These are phyloP conservation scores for Halcyon senegalensis DNA, from an alignment of 2,113 vertebrate genomes.

Conservation along the genomic window DNA sequence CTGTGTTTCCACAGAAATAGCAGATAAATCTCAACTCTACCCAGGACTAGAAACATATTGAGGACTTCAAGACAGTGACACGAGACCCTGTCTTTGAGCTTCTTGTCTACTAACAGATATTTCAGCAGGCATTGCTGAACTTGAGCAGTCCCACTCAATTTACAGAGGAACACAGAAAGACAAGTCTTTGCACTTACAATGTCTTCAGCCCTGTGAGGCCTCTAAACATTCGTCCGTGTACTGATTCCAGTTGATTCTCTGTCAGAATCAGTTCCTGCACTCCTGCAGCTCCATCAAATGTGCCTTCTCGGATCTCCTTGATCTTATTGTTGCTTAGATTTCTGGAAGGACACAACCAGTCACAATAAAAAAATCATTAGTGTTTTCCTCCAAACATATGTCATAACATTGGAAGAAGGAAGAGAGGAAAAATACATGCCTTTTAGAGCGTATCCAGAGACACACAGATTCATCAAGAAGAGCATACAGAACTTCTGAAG, in stretches of 20 bases:
- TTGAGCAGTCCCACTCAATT: neutral
- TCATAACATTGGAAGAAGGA: neutral
- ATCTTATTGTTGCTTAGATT: conserved; percentile 97
- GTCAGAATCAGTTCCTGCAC: conserved; percentile 93
- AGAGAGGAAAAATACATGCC: neutral
- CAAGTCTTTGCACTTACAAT: conserved; percentile 79
- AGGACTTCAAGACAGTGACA: neutral
- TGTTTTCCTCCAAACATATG: neutral
- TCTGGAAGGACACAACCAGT: conserved; percentile 67
- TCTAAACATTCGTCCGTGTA: conserved; percentile 89
- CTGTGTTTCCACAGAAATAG: neutral
- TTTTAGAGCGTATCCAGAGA: neutral
- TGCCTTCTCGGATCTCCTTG: conserved; percentile 90
- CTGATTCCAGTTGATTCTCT: conserved; percentile 87
- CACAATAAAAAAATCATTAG: neutral
- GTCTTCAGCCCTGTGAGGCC: conserved; percentile 91
- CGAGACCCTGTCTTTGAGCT: neutral
- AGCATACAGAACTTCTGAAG: neutral
- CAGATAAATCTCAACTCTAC: neutral
- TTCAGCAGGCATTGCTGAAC: neutral
- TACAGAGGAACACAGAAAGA: neutral
- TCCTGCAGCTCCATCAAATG: conserved; percentile 85
- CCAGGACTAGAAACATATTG: neutral
- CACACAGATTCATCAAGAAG: neutral
- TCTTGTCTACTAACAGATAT: neutral